Evolutionary conservation across 92 coral and sea anemone genomes (phyloP), one percentile per base, ranked within the genome.

Genomic region (Desmophyllum pertusum): DNA sequence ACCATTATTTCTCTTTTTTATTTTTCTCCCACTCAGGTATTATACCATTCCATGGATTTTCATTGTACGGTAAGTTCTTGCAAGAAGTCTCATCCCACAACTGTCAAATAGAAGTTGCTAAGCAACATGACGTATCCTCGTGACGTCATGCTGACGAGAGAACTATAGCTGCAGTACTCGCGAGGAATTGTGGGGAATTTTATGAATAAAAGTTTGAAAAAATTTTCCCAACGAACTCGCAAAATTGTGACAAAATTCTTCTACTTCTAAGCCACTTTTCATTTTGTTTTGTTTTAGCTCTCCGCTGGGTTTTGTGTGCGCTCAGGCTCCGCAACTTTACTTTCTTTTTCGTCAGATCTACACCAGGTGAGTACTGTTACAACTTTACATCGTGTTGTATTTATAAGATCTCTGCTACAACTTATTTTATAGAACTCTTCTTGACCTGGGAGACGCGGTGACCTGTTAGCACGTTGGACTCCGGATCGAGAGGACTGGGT

Each of bases 21-120:
- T 62, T 36, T 62, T 84, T 25, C 27, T 29, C 42, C 73, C 0
- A 62, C 45, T n/a, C 75, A 96, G 98, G 98, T 36, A 80, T 96
- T 15, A 94, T 96, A 59, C 98, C 98, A 37, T 96, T 94, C 48
- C 98, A 94, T 82, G 98, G 98, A 25, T 96, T 96, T 87, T 91
- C 98, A 50, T 88, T 96, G 98, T 93, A 94, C 73, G 98, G 98
- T 96, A 87, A 86, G 94, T 71, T 53, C 23, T 65, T 65, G 19
- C 29, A 7, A 2, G 13, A 63, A n/a, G 10, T 72, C 50, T 39
- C 37, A 19, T 38, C 27, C 61, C 7, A 53, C 61, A 53, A 53
- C 63, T 0, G 30, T 55, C 9, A 55, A 18, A 55, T 23, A 55
- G 30, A 23, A 21, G 63, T 55, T 59, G 65, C 65, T 59, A 25